These are phyloP conservation scores for Mantis religiosa DNA, from an alignment of 2,888 invertebrate genomes.

Conservation along the genomic window DNA sequence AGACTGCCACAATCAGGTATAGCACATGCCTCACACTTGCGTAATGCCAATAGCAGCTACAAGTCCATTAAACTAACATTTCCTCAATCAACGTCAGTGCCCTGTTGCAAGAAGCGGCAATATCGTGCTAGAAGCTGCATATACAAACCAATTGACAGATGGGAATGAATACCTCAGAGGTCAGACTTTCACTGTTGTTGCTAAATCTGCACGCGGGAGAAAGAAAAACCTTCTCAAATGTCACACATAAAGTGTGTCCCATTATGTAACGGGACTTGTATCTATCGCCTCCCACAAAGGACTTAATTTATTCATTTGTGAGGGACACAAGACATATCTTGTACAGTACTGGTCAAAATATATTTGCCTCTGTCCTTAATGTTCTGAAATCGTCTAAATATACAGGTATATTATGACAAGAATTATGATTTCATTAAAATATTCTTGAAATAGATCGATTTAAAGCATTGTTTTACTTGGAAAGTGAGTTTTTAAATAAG, in stretches of 20 bases:
- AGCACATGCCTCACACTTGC: neutral
- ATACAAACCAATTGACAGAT: neutral
- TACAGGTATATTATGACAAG: too few species aligned
- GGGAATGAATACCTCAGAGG: neutral
- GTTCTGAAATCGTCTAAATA: too few species aligned
- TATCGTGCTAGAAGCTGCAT: neutral
- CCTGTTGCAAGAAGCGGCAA: neutral
- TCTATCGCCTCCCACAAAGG: neutral
- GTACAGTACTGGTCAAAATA: too few species aligned
- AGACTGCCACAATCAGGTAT: too few species aligned
- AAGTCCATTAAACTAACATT: neutral
- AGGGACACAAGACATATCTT: too few species aligned
- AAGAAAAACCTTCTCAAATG: neutral
- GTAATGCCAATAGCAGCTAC: neutral
- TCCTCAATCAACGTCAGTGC: neutral
- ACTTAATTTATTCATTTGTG: too few species aligned
- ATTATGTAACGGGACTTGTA: neutral
- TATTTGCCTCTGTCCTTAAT: too few species aligned
- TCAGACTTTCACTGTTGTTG: neutral
- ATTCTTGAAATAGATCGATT: too few species aligned
- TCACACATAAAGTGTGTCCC: neutral
- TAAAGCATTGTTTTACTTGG: too few species aligned
- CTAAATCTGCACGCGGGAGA: neutral
- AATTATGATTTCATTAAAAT: too few species aligned
- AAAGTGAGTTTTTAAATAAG: too few species aligned